Evolutionary conservation across 2,888 invertebrate species (phyloP).

Genomic region (Boloria euphrosyne): DNA sequence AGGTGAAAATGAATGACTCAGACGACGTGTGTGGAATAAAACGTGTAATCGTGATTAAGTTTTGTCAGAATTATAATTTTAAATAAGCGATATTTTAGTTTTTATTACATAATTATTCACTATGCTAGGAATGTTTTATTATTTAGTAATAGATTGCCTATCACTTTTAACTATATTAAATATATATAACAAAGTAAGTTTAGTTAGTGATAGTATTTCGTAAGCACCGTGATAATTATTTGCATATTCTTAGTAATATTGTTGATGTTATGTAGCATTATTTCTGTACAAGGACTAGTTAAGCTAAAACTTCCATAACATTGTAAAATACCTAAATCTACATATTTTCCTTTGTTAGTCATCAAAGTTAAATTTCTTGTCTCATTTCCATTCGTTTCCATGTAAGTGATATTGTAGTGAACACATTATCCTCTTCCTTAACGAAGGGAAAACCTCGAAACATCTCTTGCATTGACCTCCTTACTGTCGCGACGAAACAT

Average conservation of each 20-base stretch:
- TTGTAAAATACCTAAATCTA: too few species aligned
- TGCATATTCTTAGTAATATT: too few species aligned
- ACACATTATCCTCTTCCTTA: conserved; percentile 40
- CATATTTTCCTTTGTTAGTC: background rate
- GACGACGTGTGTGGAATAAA: conserved; percentile 15
- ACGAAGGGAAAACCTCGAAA: conserved; percentile 62
- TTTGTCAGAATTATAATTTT: conserved; percentile 4
- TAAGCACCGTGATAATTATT: too few species aligned
- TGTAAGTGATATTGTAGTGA: conserved; percentile 8
- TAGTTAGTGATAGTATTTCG: too few species aligned
- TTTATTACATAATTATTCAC: background rate
- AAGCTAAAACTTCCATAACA: too few species aligned
- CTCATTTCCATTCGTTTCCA: conserved; percentile 7
- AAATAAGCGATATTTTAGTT: background rate
- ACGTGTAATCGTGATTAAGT: conserved; percentile 7
- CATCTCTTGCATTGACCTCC: conserved; percentile 67
- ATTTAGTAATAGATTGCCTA: too few species aligned
- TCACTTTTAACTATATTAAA: too few species aligned
- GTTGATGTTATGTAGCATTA: too few species aligned
- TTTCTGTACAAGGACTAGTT: too few species aligned
- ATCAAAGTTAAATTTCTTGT: conserved; percentile 4
- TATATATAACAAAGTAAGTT: too few species aligned
- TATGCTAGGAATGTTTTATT: too few species aligned
- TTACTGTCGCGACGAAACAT: conserved; percentile 39
- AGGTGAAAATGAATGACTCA: conserved; percentile 27